Evolutionary conservation across 2,888 invertebrate species (phyloP).

Genomic region (Pherbina coryleti): DNA sequence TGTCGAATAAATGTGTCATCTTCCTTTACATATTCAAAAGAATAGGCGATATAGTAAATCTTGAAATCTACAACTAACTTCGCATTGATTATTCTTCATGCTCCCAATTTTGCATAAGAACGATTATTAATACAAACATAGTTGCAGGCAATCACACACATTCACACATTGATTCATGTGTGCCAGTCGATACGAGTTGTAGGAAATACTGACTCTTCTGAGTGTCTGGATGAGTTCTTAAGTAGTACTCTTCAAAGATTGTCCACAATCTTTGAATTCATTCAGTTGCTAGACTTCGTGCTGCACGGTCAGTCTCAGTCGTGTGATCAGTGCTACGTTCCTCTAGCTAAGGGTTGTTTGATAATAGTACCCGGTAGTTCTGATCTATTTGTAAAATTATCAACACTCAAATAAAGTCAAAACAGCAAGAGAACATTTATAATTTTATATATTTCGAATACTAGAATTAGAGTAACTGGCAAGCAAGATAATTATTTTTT

Average conservation of each 20-base stretch:
- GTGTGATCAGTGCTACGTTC: not conserved
- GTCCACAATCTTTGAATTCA: constrained; percentile 27
- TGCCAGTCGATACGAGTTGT: not conserved
- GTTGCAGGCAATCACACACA: not conserved
- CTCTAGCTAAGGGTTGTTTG: not conserved
- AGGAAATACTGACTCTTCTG: not conserved
- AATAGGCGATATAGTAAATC: too few relatives aligned
- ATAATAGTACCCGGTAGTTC: not conserved
- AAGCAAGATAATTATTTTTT: too few relatives aligned
- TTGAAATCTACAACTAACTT: too few relatives aligned
- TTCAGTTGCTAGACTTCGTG: constrained; percentile 38
- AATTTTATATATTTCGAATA: not conserved
- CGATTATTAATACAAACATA: not conserved
- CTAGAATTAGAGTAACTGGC: not conserved
- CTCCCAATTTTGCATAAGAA: not conserved
- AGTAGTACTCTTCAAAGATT: constrained; percentile 19
- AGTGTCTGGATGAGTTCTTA: constrained; percentile 16
- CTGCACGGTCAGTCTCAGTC: constrained; percentile 24
- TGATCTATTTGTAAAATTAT: constrained; percentile 3
- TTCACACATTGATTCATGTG: not conserved
- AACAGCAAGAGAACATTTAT: not conserved
- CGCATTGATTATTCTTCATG: not conserved
- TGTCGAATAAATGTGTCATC: too few relatives aligned
- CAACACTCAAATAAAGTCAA: not conserved
- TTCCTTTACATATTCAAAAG: too few relatives aligned